These are phyloP conservation scores for Micronycteris hirsuta DNA, from an alignment of 2,113 vertebrate species.

Conservation along the genomic window DNA sequence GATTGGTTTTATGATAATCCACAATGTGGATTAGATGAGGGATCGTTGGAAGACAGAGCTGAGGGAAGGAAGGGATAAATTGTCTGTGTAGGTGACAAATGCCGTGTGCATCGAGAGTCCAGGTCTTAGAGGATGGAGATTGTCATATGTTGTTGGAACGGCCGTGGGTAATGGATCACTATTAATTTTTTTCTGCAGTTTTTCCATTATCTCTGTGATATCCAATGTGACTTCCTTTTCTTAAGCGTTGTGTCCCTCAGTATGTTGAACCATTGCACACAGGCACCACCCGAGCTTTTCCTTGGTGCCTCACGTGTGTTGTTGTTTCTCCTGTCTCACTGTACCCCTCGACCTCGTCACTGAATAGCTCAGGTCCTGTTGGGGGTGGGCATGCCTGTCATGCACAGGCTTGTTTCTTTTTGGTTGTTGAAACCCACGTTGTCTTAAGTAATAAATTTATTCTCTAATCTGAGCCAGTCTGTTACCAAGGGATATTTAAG, in stretches of 20 bases:
- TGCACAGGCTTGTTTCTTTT: background rate
- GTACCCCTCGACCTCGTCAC: background rate
- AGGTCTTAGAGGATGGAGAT: background rate
- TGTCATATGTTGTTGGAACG: background rate
- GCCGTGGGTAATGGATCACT: background rate
- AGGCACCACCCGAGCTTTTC: background rate
- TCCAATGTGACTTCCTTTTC: background rate
- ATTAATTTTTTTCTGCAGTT: background rate
- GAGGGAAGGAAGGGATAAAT: background rate
- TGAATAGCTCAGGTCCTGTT: background rate
- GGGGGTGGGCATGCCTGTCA: background rate
- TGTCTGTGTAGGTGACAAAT: background rate
- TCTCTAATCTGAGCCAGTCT: background rate
- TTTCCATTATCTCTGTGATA: background rate
- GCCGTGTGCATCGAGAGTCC: background rate
- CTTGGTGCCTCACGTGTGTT: rapidly evolving
- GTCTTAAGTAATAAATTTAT: background rate
- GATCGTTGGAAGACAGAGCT: background rate
- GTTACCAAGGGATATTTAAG: background rate
- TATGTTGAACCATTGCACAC: no score
- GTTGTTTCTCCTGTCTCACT: background rate
- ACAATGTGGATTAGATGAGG: background rate
- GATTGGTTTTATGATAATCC: background rate
- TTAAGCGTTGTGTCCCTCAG: background rate
- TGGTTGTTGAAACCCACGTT: background rate